Evolutionary conservation across 2,888 invertebrate genomes (phyloP).

Genomic region (Lomographa bimaculata): DNA sequence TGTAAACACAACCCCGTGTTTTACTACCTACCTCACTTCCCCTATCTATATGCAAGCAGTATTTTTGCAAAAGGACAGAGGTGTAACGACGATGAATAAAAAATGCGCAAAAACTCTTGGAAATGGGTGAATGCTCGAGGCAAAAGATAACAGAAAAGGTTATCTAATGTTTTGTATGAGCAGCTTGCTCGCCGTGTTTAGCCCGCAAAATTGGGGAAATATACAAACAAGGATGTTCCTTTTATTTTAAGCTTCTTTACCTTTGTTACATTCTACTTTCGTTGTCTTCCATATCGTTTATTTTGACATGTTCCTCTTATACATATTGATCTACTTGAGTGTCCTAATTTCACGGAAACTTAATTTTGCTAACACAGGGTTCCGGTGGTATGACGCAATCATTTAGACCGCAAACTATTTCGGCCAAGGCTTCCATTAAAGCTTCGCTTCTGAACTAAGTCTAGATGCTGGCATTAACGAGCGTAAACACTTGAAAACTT

Average conservation of each 20-base stretch:
- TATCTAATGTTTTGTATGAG: conserved; percentile 20
- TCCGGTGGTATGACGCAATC: conserved; percentile 1
- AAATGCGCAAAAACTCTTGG: conserved; percentile 27
- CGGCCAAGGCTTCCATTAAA: conserved; percentile 6
- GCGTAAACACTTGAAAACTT: conserved; percentile 19
- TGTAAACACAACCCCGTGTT: conserved; percentile 40
- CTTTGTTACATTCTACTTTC: neutral
- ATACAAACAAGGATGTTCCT: conserved; percentile 1
- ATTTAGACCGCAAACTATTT: conserved; percentile 8
- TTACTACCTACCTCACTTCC: conserved; percentile 31
- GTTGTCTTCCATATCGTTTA: too few relatives aligned
- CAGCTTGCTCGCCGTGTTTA: conserved; percentile 12
- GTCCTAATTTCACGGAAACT: neutral
- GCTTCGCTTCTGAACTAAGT: conserved; percentile 5
- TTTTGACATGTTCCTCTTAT: too few relatives aligned
- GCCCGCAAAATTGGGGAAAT: conserved; percentile 5
- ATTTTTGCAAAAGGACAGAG: conserved; percentile 30
- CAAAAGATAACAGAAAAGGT: conserved; percentile 30
- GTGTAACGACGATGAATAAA: conserved; percentile 32
- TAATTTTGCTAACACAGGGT: conserved; percentile 5
- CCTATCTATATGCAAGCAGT: conserved; percentile 34
- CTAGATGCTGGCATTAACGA: conserved; percentile 10
- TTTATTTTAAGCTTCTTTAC: neutral
- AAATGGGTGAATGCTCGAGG: conserved; percentile 25
- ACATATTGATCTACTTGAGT: conserved; percentile 1